Conservation (phyloP, 2,113 vertebrate genomes). For the Brienomyrus brachyistius region DNA sequence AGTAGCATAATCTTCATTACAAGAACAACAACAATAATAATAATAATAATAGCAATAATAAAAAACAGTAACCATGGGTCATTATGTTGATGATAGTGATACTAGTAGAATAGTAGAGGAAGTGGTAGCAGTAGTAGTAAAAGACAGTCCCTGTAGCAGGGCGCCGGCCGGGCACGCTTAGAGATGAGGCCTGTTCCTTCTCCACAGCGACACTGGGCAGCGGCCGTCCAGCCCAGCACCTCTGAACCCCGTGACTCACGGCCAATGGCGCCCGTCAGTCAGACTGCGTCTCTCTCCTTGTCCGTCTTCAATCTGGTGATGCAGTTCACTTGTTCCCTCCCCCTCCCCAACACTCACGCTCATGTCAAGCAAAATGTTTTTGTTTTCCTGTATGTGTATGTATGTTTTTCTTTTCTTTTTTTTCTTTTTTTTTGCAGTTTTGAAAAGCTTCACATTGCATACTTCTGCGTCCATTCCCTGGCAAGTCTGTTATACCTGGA, state of each 20-base stretch:
- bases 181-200: constrained; percentile 50
- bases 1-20: constrained; percentile 28
- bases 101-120: constrained; percentile 47
- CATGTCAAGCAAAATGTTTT: constrained; percentile 43
- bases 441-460: constrained; percentile 64
- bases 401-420: constrained; percentile 41
- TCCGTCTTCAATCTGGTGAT: constrained; percentile 37
- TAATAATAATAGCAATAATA: constrained; percentile 26
- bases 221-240: constrained; percentile 42
- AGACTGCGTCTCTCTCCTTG: constrained; percentile 37
- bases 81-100: constrained; percentile 35
- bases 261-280: constrained; percentile 53
- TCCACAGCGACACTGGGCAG: constrained; percentile 50
- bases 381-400: constrained; percentile 47
- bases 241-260: constrained; percentile 47
- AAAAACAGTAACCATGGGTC: constrained; percentile 24
- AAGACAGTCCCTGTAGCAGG: constrained; percentile 48
- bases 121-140: constrained; percentile 46
- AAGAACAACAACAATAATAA: not conserved
- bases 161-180: constrained; percentile 39
- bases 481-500: constrained; percentile 72
- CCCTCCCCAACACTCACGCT: constrained; percentile 32
- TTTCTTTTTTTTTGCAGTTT: constrained; percentile 27
- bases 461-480: constrained; percentile 74
- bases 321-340: constrained; percentile 36